A percentile compares a stretch with the other conserved stretches of the same genome.
Evolutionary conservation across 2,888 invertebrate species (phyloP).

Genomic region (Pheosia tremula): DNA sequence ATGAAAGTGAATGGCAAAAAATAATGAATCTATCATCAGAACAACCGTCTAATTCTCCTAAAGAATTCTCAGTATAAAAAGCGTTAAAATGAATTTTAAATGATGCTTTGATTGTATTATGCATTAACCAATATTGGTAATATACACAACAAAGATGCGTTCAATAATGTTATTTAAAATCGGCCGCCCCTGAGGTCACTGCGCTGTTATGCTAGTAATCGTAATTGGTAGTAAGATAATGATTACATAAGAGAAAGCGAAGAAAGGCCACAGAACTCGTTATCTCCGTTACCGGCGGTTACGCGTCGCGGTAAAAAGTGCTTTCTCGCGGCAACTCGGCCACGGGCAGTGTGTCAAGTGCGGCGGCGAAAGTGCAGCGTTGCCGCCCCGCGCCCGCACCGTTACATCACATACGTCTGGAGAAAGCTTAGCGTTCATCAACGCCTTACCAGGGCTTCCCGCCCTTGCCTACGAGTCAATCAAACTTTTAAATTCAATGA

Average conservation of each 20-base stretch:
- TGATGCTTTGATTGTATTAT: too few relatives aligned
- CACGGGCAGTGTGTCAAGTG: conserved; percentile 85
- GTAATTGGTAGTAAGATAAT: conserved; percentile 65
- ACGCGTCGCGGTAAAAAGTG: conserved; percentile 80
- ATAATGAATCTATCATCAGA: conserved; percentile 23
- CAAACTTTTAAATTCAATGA: neutral
- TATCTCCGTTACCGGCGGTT: conserved; percentile 71
- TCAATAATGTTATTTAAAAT: neutral
- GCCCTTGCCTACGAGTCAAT: neutral
- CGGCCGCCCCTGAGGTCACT: conserved; percentile 64
- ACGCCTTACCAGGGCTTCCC: conserved; percentile 47
- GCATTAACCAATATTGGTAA: neutral
- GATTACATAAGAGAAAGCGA: conserved; percentile 81
- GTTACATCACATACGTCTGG: conserved; percentile 80
- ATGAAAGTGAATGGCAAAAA: conserved; percentile 41
- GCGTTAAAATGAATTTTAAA: too few relatives aligned
- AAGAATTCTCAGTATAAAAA: neutral
- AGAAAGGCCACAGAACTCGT: conserved; percentile 77
- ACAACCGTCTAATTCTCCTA: neutral
- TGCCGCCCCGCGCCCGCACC: conserved; percentile 66
- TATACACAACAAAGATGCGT: neutral
- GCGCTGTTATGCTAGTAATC: conserved; percentile 73
- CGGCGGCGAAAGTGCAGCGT: conserved; percentile 81
- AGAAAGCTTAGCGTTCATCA: conserved; percentile 75
- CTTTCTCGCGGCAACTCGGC: conserved; percentile 82